Base-by-base conservation (phyloP, 2,888 invertebrate species). In the Abscondita cerata region DNA sequence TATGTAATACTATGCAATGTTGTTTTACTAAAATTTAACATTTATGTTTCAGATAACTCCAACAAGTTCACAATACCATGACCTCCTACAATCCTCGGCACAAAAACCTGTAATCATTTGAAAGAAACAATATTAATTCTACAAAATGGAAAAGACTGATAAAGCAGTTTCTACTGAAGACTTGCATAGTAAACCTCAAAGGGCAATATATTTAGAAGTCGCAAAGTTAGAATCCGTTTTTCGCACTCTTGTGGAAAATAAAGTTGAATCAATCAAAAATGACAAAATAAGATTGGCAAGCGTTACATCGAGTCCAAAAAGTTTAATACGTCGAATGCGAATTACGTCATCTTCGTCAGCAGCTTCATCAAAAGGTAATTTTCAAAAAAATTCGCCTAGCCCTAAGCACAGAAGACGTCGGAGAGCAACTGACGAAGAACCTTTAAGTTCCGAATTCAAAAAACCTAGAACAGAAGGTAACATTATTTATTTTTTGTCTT, bases 141-240 rank as follows among this genome's bases (percentile, higher is more conserved):
- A 34, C 31, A 54, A 58, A 50, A 69, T 70, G 68, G 64, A 66
- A 53, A 75, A 73, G 82, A 87, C 86, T 77, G 89, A 89, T 83
- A 89, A 88, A 81, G 86, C 89, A 72, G 89, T 89, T 70, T 89
- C 89, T 76, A 89, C 89, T 72, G 89, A 89, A 81, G 87, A 87
- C 69, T 69, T 78, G 9, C 75, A 75, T 57, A 59, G 67, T 6
- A 75, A 71, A 34, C 61, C 69, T 12, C 53, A 38, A 47, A 46
- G 53, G 20, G 48, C 53, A 82, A 83, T 74, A 63, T 73, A 58
- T 65, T 75, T 81, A 72, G 84, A 84, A 74, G 86, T 89, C 76
- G 85, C 87, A 66, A 85, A 87, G 70, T 82, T 80, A 75, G 89
- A 90, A 79, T 87, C 89, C 51, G 87, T 90, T 68, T 83, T 90